Evolutionary conservation across 2,888 invertebrate species (phyloP).

Genomic region (Hydroisotoma schaefferi): DNA sequence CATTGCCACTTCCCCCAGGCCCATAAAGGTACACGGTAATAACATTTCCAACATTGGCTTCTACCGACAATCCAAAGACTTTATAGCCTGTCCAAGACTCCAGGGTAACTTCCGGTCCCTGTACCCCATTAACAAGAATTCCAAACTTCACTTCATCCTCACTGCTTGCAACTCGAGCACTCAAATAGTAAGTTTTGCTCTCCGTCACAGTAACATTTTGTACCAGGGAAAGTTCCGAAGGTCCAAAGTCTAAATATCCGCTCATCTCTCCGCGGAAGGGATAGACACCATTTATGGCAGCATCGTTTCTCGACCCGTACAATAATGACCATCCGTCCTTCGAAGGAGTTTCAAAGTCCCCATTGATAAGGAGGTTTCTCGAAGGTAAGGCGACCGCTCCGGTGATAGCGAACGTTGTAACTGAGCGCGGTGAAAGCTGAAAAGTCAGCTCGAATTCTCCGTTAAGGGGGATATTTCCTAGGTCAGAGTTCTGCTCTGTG

Average conservation of each 20-base stretch:
- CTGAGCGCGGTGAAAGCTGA: constrained; percentile 32
- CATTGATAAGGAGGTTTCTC: constrained; percentile 33
- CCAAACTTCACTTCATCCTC: constrained; percentile 27
- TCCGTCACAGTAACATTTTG: constrained; percentile 27
- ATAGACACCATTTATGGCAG: constrained; percentile 30
- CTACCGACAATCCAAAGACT: constrained; percentile 27
- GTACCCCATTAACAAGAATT: constrained; percentile 27
- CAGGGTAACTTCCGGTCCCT: constrained; percentile 33
- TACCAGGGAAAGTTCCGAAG: constrained; percentile 28
- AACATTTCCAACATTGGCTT: constrained; percentile 26
- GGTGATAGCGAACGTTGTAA: constrained; percentile 35
- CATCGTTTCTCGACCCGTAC: constrained; percentile 21
- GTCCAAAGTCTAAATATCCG: constrained; percentile 24
- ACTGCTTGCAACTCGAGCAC: constrained; percentile 38
- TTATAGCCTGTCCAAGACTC: constrained; percentile 21
- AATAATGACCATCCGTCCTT: constrained; percentile 14
- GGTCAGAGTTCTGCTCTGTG: constrained; percentile 20
- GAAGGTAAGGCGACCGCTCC: background rate
- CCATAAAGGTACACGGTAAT: constrained; percentile 35
- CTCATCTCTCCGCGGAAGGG: constrained; percentile 26
- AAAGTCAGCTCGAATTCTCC: constrained; percentile 16
- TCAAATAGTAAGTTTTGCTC: constrained; percentile 24
- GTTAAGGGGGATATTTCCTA: background rate
- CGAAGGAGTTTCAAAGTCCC: constrained; percentile 35
- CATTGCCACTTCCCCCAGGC: constrained; percentile 13